Conservation (phyloP, 2,888 invertebrate genomes). For the Polyploca ridens region DNA sequence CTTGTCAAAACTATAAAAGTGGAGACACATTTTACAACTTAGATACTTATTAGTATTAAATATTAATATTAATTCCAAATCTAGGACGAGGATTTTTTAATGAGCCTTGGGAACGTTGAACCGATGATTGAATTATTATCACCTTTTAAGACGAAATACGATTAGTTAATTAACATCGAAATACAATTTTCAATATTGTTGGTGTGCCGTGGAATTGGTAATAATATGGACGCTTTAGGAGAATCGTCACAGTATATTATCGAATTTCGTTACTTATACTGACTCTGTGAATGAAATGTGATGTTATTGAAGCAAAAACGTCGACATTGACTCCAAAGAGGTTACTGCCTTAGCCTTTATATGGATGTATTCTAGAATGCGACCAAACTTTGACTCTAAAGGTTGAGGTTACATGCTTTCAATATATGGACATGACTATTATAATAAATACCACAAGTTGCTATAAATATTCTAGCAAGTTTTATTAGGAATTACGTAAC, state of each 20-base stretch:
- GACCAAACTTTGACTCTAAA: not conserved
- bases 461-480: not conserved
- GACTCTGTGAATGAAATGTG: conserved; percentile 45
- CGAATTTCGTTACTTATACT: conserved; percentile 35
- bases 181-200: conserved; percentile 45
- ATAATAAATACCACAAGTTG: too few relatives aligned
- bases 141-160: conserved; percentile 37
- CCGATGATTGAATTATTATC: conserved; percentile 37
- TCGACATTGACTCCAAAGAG: conserved; percentile 26
- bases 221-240: conserved; percentile 54
- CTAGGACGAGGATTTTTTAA: conserved; percentile 17
- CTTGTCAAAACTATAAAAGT: too few relatives aligned
- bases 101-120: conserved; percentile 33
- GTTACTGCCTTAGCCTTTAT: conserved; percentile 12
- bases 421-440: too few relatives aligned
- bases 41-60: too few relatives aligned
- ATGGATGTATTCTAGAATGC: not conserved
- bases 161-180: conserved; percentile 49
- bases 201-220: conserved; percentile 62
- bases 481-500: not conserved
- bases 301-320: conserved; percentile 41
- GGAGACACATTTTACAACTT: too few relatives aligned
- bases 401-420: not conserved
- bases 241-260: conserved; percentile 61
- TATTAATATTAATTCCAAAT: not conserved